Evolutionary conservation across 2,797 vertebrate species (phyloP).

Genomic region (Onychomys arenicola): DNA sequence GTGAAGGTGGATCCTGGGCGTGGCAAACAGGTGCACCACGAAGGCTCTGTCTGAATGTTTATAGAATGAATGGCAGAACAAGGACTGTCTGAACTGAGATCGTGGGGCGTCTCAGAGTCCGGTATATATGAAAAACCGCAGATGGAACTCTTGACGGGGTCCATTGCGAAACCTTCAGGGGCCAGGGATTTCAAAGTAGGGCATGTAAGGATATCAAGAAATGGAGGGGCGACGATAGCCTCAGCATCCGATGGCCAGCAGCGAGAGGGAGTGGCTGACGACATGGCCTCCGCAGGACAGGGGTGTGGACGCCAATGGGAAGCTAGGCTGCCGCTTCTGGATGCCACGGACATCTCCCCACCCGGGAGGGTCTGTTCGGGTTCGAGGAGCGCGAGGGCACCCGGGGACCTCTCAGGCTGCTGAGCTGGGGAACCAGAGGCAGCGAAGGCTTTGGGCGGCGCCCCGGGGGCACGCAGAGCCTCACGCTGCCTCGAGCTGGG

Average conservation of each 20-base stretch:
- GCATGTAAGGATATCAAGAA: not conserved
- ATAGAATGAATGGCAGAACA: not conserved
- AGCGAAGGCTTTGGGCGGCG: not conserved
- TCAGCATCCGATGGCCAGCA: not conserved
- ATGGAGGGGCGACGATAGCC: not conserved
- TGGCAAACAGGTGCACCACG: fast-evolving
- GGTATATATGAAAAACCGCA: fast-evolving
- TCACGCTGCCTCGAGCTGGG: not conserved
- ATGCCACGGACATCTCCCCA: not conserved
- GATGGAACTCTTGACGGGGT: not conserved
- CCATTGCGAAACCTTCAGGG: not conserved
- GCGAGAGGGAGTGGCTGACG: not conserved
- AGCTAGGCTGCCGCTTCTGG: not conserved
- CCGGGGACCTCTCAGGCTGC: not conserved
- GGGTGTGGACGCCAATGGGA: not conserved
- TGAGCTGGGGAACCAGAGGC: not conserved
- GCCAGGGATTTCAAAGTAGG: too few relatives aligned
- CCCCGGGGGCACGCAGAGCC: not conserved
- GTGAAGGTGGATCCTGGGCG: not conserved
- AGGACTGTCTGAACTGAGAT: not conserved
- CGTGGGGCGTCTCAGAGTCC: not conserved
- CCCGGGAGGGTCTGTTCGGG: not conserved
- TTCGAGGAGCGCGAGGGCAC: not conserved
- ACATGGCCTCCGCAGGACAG: not conserved
- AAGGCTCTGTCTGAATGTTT: not conserved